These are phyloP conservation scores for Anastrepha obliqua DNA, from an alignment of 1,140 invertebrate genomes.

Conservation along the genomic window DNA sequence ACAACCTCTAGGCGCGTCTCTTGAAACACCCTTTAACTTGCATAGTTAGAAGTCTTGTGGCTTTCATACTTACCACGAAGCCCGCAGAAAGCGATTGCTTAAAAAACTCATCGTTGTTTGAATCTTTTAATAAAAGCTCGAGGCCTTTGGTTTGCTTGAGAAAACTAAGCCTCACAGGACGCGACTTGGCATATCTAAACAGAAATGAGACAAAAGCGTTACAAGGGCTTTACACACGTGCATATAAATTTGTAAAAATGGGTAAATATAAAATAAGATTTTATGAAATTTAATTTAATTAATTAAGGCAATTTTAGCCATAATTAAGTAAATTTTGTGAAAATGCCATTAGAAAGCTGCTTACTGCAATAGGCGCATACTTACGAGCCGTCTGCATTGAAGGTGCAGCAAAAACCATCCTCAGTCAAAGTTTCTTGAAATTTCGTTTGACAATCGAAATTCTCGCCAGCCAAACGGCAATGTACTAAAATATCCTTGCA, in stretches of 20 bases:
- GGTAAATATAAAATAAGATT: background rate
- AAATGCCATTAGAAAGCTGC: too few species aligned
- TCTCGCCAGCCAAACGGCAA: slow-evolving; percentile 63
- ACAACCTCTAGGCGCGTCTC: too few species aligned
- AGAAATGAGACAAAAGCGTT: background rate
- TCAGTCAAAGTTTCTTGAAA: slow-evolving; percentile 63
- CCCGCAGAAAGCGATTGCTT: slow-evolving; percentile 66
- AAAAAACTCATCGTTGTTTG: slow-evolving; percentile 70
- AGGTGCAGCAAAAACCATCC: slow-evolving; percentile 66
- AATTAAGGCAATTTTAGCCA: too few species aligned
- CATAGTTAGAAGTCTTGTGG: too few species aligned
- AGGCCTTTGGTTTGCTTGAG: slow-evolving; percentile 71
- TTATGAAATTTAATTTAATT: too few species aligned
- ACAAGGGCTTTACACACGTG: too few species aligned
- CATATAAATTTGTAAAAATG: background rate
- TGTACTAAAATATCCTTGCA: slow-evolving; percentile 65
- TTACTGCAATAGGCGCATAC: background rate
- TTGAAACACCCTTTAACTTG: too few species aligned
- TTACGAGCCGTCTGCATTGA: slow-evolving; percentile 64
- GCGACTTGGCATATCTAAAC: slow-evolving; percentile 60
- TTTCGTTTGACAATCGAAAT: slow-evolving; percentile 62
- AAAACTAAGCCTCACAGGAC: slow-evolving; percentile 60
- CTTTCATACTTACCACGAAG: slow-evolving; percentile 66
- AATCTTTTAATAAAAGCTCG: slow-evolving; percentile 69
- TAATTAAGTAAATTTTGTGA: too few species aligned